Conservation (phyloP, 2,888 invertebrate species). For the Tillus elongatus region DNA sequence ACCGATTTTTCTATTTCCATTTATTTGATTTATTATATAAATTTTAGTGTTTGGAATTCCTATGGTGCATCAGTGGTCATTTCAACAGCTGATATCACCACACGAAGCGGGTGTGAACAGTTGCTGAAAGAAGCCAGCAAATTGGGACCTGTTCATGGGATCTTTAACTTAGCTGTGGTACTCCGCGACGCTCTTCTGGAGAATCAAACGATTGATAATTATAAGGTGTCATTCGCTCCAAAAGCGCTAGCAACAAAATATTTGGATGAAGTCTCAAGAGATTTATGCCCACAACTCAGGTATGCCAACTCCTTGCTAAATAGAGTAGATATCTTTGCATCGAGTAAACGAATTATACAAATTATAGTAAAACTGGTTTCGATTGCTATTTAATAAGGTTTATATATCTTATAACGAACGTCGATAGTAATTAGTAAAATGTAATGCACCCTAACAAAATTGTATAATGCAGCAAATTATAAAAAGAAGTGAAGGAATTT, state of each 20-base stretch:
- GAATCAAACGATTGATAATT: slow-evolving; percentile 65
- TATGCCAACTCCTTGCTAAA: too few species aligned
- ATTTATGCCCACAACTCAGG: slow-evolving; percentile 27
- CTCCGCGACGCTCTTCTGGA: slow-evolving; percentile 66
- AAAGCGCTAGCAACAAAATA: slow-evolving; percentile 75
- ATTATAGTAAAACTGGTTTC: too few species aligned
- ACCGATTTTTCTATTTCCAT: too few species aligned
- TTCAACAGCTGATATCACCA: slow-evolving; percentile 63
- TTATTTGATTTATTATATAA: too few species aligned
- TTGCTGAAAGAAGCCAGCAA: slow-evolving; percentile 56
- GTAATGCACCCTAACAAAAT: too few species aligned
- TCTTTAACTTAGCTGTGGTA: slow-evolving; percentile 84
- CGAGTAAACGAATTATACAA: too few species aligned
- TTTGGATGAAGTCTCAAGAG: slow-evolving; percentile 51
- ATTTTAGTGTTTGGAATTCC: slow-evolving; percentile 55
- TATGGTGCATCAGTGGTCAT: slow-evolving; percentile 62
- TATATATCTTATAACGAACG: too few species aligned
- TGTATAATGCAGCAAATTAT: too few species aligned
- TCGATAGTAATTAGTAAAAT: too few species aligned
- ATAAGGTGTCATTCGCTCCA: slow-evolving; percentile 58
- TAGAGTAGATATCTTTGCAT: too few species aligned
- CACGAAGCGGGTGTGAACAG: slow-evolving; percentile 57
- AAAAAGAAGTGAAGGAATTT: too few species aligned
- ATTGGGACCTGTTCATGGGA: slow-evolving; percentile 68
- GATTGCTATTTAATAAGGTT: too few species aligned